Percentiles rank a stretch among this genome's conserved stretches.
These are phyloP conservation scores for Archaeoteleia sp. DNA, from an alignment of 2,888 invertebrate species.

Conservation along the genomic window DNA sequence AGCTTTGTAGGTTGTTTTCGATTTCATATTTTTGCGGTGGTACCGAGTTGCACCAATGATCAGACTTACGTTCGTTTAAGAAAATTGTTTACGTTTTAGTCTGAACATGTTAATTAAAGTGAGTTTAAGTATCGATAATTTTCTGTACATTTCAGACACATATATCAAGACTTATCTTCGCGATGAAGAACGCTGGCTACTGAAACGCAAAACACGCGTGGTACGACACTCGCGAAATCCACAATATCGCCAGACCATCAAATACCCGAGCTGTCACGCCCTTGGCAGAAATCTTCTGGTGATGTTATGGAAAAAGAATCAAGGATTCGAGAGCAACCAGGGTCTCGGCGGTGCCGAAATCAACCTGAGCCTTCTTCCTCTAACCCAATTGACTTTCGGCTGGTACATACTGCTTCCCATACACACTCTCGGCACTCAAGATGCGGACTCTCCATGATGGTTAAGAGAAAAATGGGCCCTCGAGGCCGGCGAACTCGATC, in stretches of 20 bases:
- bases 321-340: constrained; percentile 89
- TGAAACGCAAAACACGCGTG: constrained; percentile 93
- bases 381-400: constrained; percentile 87
- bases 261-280: constrained; percentile 83
- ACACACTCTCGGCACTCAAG: constrained; percentile 84
- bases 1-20: no score
- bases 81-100: no score
- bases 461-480: constrained; percentile 74
- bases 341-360: constrained; percentile 91
- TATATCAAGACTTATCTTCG: constrained; percentile 95
- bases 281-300: constrained; percentile 89
- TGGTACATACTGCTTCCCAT: constrained; percentile 96
- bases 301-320: constrained; percentile 94
- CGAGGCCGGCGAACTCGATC: constrained; percentile 72
- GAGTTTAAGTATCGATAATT: no score
- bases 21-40: no score
- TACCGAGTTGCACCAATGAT: no score
- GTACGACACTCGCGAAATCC: constrained; percentile 89
- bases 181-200: constrained; percentile 91
- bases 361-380: constrained; percentile 86
- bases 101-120: no score
- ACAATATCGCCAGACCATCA: constrained; percentile 90
- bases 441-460: constrained; percentile 77
- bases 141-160: constrained; percentile 88
- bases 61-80: no score